phyloP scores from a whole-genome alignment of 2,113 vertebrate genomes.

The Cyanoderma ruficeps region DNA sequence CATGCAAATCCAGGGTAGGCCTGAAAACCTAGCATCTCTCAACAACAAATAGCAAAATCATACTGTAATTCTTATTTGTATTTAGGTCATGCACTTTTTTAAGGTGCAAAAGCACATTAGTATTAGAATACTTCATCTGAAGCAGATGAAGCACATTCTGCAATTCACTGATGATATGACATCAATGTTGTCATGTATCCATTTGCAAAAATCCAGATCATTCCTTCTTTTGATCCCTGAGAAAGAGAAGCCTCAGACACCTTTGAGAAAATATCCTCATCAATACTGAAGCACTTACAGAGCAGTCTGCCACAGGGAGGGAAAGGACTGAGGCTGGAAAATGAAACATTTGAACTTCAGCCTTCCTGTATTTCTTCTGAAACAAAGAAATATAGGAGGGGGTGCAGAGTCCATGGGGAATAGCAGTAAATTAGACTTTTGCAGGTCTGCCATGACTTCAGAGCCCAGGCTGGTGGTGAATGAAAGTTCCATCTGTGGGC shows the following conservation, averaged over 20 bases:
- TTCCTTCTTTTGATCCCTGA: slow-evolving; percentile 23
- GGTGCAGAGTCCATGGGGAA: not conserved
- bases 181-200: slow-evolving; percentile 2
- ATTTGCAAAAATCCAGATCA: slow-evolving; percentile 40
- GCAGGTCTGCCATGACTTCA: not conserved
- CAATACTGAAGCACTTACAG: not conserved
- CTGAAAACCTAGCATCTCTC: not conserved
- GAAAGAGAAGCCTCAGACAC: not conserved
- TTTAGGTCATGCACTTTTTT: slow-evolving; percentile 27
- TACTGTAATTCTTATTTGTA: not conserved
- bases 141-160: slow-evolving; percentile 4
- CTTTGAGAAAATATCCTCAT: slow-evolving; percentile 35
- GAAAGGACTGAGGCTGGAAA: not conserved
- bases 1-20: not conserved
- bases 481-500: not conserved
- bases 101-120: slow-evolving; percentile 7
- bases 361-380: not conserved
- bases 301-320: not conserved
- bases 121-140: slow-evolving; percentile 23
- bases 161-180: not conserved
- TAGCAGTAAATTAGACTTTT: not conserved
- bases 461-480: not conserved
- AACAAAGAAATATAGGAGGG: not conserved
- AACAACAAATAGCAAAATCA: not conserved
- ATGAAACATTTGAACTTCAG: not conserved